Conservation (phyloP, 2,113 vertebrate species). For the Pangasianodon gigas region DNA sequence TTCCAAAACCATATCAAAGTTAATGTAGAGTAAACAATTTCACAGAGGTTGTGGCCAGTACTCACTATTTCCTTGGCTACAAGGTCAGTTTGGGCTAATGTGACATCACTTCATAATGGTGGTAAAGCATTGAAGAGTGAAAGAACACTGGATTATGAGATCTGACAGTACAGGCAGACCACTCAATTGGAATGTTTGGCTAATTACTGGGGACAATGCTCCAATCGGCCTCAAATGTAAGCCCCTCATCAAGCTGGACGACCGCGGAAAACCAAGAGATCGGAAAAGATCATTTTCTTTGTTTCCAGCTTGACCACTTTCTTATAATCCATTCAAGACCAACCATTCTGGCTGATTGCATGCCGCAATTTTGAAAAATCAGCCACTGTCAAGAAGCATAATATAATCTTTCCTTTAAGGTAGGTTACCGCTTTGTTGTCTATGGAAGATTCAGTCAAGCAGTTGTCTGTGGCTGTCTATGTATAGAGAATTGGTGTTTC, state of each 20-base stretch:
- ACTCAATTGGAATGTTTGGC: conserved; percentile 17
- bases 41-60: background rate
- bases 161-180: conserved; percentile 29
- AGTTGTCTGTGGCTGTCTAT: conserved; percentile 5
- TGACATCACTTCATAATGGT: conserved; percentile 31
- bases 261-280: conserved; percentile 24
- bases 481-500: background rate
- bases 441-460: conserved; percentile 5
- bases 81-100: background rate
- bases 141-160: background rate
- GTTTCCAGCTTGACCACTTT: conserved; percentile 46
- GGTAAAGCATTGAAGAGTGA: conserved; percentile 14
- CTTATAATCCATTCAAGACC: conserved; percentile 41
- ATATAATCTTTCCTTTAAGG: conserved; percentile 55
- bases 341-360: conserved; percentile 63
- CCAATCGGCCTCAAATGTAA: conserved; percentile 32
- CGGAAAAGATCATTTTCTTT: conserved; percentile 35
- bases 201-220: conserved; percentile 49
- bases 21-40: background rate
- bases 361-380: conserved; percentile 59
- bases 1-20: conserved; percentile 9
- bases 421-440: conserved; percentile 41
- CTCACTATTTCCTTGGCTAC: background rate
- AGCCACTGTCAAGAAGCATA: conserved; percentile 60
- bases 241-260: background rate